Base-by-base conservation (phyloP, 2,797 vertebrate genomes). In the Etheostoma perlongum region DNA sequence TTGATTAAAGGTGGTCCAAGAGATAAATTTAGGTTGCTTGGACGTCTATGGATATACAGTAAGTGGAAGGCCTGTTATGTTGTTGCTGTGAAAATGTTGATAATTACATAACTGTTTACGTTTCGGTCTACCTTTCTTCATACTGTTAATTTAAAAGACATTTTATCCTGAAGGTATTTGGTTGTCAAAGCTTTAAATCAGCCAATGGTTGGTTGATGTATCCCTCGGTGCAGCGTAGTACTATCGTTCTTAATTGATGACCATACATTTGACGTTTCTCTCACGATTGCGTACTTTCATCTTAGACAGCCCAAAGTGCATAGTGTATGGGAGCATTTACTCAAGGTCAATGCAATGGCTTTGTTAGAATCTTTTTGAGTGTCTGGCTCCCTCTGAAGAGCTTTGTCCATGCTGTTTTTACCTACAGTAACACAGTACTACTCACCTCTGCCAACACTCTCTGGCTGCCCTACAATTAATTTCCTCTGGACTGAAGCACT, bases 331-430 rank as follows among this genome's bases (percentile, higher is more conserved):
- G 23, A 46, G 40, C 40, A 40, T 10, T 46, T 30, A 36, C 10
- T 64, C 19, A 3, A 65, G 16, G 9, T 1, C 21, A 58, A 42
- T 14, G 25, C 52, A 25, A 49, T 65, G 15, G 47, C 25, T 54
- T 62, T 46, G 12, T 55, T 25, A 6, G 44, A 55, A n/a, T 55
- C 19, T 52, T 46, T 57, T 12, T 5, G 15, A 58, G 21, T 27
- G 23, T 44, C 13, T 48, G 33, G 33, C 15, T 33, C 30, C 11
- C 27, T 18, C 15, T 36, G 48, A 61, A 42, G 30, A 18, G 36
- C 9, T 47, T 23, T 51, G 51, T 47, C n/a, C 46, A n/a, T 62
- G 75, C 67, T 76, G 59, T 59, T 67, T 66, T 63, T 72, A 64
- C 63, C 47, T 75, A 21, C 16, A 14, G 44, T 69, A 55, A 57